Evolutionary conservation across 2,797 vertebrate genomes (phyloP).

Genomic region (Tapirus indicus): DNA sequence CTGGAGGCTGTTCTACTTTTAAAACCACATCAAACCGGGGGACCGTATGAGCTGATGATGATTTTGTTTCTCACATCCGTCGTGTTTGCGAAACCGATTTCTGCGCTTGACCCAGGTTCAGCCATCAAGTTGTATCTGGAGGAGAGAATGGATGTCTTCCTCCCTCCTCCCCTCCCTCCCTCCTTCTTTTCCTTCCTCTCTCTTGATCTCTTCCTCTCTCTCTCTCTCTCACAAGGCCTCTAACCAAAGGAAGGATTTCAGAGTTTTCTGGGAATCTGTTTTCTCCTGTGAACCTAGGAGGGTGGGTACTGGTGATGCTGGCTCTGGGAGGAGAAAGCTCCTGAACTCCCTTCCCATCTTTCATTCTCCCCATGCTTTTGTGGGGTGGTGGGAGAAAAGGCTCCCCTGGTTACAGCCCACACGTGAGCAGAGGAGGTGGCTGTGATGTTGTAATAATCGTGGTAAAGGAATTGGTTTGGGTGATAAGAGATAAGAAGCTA

Average conservation of each 20-base stretch:
- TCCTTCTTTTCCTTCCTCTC: not conserved
- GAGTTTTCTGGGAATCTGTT: conserved; percentile 25
- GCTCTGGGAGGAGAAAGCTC: not conserved
- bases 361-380: not conserved
- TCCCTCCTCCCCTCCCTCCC: accelerated
- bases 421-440: not conserved
- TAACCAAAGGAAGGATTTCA: not conserved
- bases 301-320: not conserved
- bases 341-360: not conserved
- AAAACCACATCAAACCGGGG: conserved; percentile 68
- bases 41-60: conserved; percentile 62
- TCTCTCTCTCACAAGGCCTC: not conserved
- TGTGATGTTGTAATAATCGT: not conserved
- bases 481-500: not conserved
- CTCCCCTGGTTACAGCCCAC: not conserved
- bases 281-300: not conserved
- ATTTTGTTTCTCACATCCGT: conserved; percentile 69
- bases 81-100: conserved; percentile 61
- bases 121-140: not conserved
- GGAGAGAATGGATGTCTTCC: not conserved
- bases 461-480: not conserved
- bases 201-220: too few relatives aligned
- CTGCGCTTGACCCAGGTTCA: conserved; percentile 40
- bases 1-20: conserved; percentile 76
- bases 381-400: not conserved